Percentiles rank a stretch among this genome's conserved stretches.
These are phyloP conservation scores for Plagodis pulveraria DNA, from an alignment of 2,888 invertebrate species.

Conservation along the genomic window DNA sequence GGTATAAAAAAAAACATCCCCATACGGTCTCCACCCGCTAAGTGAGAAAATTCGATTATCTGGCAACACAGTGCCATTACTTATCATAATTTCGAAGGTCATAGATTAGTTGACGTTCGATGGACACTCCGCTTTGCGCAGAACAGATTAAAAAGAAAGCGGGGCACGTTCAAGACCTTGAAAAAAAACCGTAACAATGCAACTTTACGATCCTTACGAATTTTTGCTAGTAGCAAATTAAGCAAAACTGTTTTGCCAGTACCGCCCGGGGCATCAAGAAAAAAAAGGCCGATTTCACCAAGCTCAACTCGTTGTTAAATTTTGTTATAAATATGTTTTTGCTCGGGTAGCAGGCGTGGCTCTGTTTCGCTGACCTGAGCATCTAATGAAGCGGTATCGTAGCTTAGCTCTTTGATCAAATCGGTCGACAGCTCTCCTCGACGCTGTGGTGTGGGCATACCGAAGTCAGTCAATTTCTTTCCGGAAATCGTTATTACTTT, in stretches of 20 bases:
- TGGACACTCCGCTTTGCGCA: too few species aligned
- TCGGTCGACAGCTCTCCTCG: conserved; percentile 36
- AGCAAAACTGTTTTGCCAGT: background rate
- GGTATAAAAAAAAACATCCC: too few species aligned
- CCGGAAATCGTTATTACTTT: conserved; percentile 40
- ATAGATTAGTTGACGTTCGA: too few species aligned
- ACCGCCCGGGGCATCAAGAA: background rate
- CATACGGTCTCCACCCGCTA: too few species aligned
- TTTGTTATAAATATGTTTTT: background rate
- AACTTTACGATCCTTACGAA: too few species aligned
- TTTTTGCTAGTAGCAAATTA: background rate
- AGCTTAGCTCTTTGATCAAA: conserved; percentile 31
- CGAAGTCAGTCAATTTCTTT: conserved; percentile 39
- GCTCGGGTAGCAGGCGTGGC: conserved; percentile 32
- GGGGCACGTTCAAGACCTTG: too few species aligned
- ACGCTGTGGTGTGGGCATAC: conserved; percentile 36
- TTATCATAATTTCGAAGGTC: too few species aligned
- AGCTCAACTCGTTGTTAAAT: background rate
- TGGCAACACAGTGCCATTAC: too few species aligned
- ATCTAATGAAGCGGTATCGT: conserved; percentile 39
- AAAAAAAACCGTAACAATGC: too few species aligned
- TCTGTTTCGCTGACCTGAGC: conserved; percentile 40
- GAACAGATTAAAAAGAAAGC: too few species aligned
- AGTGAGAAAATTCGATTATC: too few species aligned
- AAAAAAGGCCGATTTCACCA: background rate